Conservation (phyloP, 2,888 invertebrate genomes). For the Cryptops parisi region DNA sequence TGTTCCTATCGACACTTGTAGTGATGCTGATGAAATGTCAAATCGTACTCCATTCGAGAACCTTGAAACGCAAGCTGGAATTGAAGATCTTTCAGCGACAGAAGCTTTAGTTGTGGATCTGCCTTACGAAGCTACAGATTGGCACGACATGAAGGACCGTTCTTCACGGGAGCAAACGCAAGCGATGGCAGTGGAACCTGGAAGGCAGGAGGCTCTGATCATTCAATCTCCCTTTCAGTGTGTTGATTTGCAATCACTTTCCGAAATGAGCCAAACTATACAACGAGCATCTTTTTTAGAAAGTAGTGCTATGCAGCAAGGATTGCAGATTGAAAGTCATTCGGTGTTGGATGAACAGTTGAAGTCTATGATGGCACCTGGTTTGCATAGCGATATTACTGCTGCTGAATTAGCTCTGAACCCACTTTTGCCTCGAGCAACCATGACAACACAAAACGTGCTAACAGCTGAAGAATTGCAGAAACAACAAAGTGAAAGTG, state of each 20-base stretch:
- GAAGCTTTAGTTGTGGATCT: slow-evolving; percentile 18
- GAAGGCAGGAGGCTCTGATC: slow-evolving; percentile 11
- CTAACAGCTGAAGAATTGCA: not conserved
- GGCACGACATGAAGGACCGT: slow-evolving; percentile 4
- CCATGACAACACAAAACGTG: not conserved
- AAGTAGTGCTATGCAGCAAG: slow-evolving; percentile 1
- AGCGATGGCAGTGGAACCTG: slow-evolving; percentile 3
- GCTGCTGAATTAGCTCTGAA: not conserved
- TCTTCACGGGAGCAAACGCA: not conserved
- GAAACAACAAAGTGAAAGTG: not conserved
- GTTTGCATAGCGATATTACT: not conserved
- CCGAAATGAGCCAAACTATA: not conserved
- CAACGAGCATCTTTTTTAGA: not conserved
- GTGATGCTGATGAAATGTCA: slow-evolving; percentile 30
- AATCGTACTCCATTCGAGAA: slow-evolving; percentile 41
- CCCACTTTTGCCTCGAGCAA: not conserved
- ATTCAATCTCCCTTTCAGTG: slow-evolving; percentile 10
- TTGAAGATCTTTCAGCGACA: slow-evolving; percentile 60
- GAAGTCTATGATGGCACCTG: slow-evolving; percentile 4
- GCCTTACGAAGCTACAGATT: slow-evolving; percentile 13
- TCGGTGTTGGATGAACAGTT: not conserved
- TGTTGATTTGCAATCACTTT: not conserved
- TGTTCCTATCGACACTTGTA: slow-evolving; percentile 68
- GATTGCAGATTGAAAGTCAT: not conserved
- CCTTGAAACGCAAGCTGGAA: slow-evolving; percentile 57